Evolutionary conservation across 2,113 vertebrate species (phyloP).

Genomic region (Globicephala melas): DNA sequence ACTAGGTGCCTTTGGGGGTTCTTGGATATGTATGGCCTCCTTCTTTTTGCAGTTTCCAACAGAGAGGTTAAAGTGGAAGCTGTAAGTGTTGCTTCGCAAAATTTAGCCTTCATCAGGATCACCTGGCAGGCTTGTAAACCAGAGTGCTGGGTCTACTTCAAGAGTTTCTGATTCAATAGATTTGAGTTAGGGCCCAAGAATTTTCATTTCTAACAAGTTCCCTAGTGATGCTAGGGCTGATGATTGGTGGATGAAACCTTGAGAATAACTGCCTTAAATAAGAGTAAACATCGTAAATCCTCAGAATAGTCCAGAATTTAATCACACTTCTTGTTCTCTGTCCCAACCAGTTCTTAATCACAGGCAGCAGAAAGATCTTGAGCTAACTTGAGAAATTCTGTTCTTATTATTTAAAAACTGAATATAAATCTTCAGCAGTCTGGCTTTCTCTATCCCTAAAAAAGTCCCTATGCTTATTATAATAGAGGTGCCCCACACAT

Average conservation of each 20-base stretch:
- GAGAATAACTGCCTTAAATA: background rate
- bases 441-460: background rate
- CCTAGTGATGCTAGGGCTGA: background rate
- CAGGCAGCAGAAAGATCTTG: background rate
- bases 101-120: background rate
- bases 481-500: background rate
- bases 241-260: background rate
- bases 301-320: background rate
- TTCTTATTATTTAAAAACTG: slow-evolving; percentile 37
- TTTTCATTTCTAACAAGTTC: slow-evolving; percentile 20
- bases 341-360: background rate
- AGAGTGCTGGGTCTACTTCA: background rate
- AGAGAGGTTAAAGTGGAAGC: background rate
- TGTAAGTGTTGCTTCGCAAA: background rate
- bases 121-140: background rate
- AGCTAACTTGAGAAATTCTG: background rate
- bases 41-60: background rate
- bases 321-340: background rate
- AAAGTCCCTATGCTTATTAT: slow-evolving; percentile 6
- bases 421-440: slow-evolving; percentile 12
- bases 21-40: background rate
- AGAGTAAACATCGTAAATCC: background rate
- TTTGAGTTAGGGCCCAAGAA: background rate
- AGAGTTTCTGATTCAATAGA: background rate
- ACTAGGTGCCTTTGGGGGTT: background rate